These are phyloP conservation scores for Platichthys flesus DNA, from an alignment of 2,113 vertebrate species.

Conservation along the genomic window DNA sequence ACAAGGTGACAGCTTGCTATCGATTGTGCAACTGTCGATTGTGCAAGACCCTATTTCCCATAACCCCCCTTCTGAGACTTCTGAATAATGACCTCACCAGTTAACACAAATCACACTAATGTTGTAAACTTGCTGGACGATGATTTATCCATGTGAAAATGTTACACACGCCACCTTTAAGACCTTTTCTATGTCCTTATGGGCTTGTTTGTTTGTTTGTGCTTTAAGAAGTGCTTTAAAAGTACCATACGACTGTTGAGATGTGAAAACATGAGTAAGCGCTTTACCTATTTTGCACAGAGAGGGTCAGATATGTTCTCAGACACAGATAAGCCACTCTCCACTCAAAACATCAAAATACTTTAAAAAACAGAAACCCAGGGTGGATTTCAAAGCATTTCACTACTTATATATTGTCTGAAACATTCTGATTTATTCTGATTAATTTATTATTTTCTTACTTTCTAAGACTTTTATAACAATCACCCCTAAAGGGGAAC, in stretches of 20 bases:
- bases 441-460: conserved; percentile 63
- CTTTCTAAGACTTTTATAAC: conserved; percentile 66
- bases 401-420: conserved; percentile 52
- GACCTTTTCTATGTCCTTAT: conserved; percentile 60
- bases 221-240: conserved; percentile 83
- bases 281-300: conserved; percentile 77
- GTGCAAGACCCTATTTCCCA: background rate
- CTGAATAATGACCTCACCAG: background rate
- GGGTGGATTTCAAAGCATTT: conserved; percentile 56
- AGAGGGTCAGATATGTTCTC: conserved; percentile 47
- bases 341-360: conserved; percentile 1
- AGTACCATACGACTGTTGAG: conserved; percentile 79
- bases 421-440: conserved; percentile 61
- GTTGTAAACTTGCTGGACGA: conserved; percentile 18
- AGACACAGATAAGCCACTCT: conserved; percentile 41
- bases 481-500: conserved; percentile 63
- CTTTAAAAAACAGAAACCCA: no score
- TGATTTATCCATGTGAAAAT: conserved; percentile 13
- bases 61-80: background rate
- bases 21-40: background rate
- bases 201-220: conserved; percentile 76
- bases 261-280: conserved; percentile 55
- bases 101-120: conserved; percentile 32
- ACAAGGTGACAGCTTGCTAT: background rate
- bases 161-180: conserved; percentile 57